Percentiles rank a stretch among this genome's conserved stretches.
These are phyloP conservation scores for Anastrepha obliqua DNA, from an alignment of 1,140 invertebrate species.

Conservation along the genomic window DNA sequence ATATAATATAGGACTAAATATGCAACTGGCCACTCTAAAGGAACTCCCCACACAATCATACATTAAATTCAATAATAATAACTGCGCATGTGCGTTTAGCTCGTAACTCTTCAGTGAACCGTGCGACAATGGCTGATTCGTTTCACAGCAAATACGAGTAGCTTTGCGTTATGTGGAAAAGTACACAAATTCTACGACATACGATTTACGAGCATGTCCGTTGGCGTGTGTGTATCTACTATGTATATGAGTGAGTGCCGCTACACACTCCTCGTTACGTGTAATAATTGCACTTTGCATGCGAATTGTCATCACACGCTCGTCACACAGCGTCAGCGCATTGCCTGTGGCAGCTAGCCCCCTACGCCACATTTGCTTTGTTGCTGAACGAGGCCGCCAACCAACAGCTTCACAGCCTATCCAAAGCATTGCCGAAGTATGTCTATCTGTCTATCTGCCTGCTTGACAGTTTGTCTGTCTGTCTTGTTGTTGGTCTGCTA, in stretches of 20 bases:
- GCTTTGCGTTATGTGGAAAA: no score
- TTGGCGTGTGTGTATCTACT: neutral
- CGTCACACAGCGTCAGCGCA: constrained; percentile 52
- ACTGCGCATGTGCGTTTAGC: constrained; percentile 15
- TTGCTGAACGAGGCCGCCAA: neutral
- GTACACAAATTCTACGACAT: neutral
- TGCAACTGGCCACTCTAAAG: neutral
- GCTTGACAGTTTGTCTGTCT: constrained; percentile 24
- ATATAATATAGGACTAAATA: no score
- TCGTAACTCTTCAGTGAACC: constrained; percentile 11
- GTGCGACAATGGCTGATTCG: neutral
- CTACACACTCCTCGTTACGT: constrained; percentile 40
- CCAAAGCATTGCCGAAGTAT: neutral
- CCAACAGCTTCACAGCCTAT: neutral
- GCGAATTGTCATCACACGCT: constrained; percentile 58
- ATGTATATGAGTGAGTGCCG: neutral
- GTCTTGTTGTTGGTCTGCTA: neutral
- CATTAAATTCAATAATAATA: constrained; percentile 27
- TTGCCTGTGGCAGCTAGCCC: neutral
- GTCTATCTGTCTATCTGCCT: neutral
- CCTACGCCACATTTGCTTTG: constrained; percentile 3
- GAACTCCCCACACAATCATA: neutral
- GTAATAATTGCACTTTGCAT: constrained; percentile 59
- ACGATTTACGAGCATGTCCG: neutral
- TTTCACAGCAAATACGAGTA: neutral